Evolutionary conservation across 2,113 vertebrate species (phyloP).

Genomic region (Ameiurus melas): DNA sequence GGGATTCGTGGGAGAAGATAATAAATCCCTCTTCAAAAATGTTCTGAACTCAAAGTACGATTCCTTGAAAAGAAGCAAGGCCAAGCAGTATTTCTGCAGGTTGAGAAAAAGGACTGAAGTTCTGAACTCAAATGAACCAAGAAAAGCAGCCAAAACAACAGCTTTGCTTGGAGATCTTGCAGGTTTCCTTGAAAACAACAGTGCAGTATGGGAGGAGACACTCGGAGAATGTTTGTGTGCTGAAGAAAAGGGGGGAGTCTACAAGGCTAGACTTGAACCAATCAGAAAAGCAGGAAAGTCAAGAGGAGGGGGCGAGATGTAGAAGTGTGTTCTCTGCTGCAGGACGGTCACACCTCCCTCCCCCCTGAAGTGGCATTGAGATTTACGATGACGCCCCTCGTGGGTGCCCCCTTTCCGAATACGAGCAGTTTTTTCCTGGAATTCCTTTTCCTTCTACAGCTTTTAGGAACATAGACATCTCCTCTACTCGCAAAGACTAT

Average conservation of each 20-base stretch:
- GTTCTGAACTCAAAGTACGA: background rate
- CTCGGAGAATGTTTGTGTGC: conserved; percentile 25
- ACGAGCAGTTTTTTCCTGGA: conserved; percentile 2
- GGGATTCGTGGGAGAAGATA: background rate
- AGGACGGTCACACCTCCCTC: conserved; percentile 18
- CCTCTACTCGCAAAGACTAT: background rate
- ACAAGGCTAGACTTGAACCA: conserved; percentile 28
- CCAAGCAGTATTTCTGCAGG: background rate
- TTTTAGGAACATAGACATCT: background rate
- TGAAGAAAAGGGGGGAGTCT: conserved; percentile 8
- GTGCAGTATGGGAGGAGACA: conserved; percentile 45
- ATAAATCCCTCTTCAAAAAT: background rate
- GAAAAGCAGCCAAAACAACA: conserved; percentile 1
- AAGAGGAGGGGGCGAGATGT: conserved; percentile 13
- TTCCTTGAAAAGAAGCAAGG: background rate
- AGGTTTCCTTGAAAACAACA: conserved; percentile 51
- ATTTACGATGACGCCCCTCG: conserved; percentile 20
- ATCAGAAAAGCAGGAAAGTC: conserved; percentile 30
- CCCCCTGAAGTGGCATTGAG: background rate
- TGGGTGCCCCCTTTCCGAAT: background rate
- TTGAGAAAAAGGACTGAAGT: background rate
- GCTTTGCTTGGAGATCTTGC: conserved; percentile 15
- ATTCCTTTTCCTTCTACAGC: background rate
- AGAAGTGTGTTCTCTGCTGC: conserved; percentile 6
- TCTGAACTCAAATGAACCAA: background rate